phyloP scores from a whole-genome alignment of 2,113 vertebrate species.

The Taxidea taxus region DNA sequence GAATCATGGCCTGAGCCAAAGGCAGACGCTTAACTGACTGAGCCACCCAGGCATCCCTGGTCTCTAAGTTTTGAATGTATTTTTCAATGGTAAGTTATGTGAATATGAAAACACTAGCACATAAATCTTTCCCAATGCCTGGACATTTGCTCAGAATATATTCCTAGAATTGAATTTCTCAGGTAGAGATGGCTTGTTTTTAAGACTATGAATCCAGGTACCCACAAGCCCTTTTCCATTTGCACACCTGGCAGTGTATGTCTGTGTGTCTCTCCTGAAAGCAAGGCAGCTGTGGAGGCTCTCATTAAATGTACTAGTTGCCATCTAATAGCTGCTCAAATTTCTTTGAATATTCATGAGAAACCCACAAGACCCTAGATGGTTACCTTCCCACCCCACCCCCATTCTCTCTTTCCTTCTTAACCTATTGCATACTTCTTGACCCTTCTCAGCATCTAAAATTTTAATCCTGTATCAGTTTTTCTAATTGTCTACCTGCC shows the following conservation, averaged over 20 bases:
- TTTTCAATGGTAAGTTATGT: neutral
- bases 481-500: neutral
- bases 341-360: neutral
- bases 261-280: no score
- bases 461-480: neutral
- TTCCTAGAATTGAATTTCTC: neutral
- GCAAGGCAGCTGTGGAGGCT: neutral
- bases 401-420: neutral
- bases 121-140: neutral
- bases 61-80: neutral
- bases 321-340: neutral
- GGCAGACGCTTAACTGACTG: no score
- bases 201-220: no score
- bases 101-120: neutral
- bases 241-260: neutral
- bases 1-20: no score
- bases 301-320: neutral
- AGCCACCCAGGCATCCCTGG: no score
- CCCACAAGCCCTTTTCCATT: neutral
- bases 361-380: neutral
- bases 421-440: neutral
- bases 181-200: neutral
- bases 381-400: neutral
- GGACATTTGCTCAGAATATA: neutral
- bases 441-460: neutral